phyloP scores from a whole-genome alignment of 2,888 invertebrate genomes.

The Fragum sueziense region DNA sequence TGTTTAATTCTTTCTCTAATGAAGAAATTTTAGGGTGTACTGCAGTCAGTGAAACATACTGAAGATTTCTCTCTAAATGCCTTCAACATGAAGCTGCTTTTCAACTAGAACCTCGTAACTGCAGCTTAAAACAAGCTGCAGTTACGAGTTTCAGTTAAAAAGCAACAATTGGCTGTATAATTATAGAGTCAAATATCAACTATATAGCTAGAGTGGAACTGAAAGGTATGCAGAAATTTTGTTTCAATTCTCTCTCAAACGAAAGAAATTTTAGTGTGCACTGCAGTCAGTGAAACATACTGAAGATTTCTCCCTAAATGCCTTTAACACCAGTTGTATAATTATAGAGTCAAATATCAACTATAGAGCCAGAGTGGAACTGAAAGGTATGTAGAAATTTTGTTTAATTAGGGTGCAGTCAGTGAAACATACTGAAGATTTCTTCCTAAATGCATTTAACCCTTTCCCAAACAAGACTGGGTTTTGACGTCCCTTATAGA shows the following conservation, averaged over 20 bases:
- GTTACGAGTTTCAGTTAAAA: too few relatives aligned
- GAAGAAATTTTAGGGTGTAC: too few relatives aligned
- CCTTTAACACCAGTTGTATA: slow-evolving; percentile 79
- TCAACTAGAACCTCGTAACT: too few relatives aligned
- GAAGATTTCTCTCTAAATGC: slow-evolving; percentile 73
- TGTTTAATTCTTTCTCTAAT: too few relatives aligned
- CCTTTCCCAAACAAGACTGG: too few relatives aligned
- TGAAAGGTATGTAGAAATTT: slow-evolving; percentile 72
- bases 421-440: slow-evolving; percentile 59
- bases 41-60: slow-evolving; percentile 40
- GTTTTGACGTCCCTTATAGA: too few relatives aligned
- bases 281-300: slow-evolving; percentile 42
- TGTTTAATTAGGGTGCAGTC: too few relatives aligned
- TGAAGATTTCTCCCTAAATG: slow-evolving; percentile 71
- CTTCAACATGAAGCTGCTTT: slow-evolving; percentile 79
- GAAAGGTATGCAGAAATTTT: slow-evolving; percentile 71
- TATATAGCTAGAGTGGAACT: slow-evolving; percentile 74
- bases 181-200: slow-evolving; percentile 71
- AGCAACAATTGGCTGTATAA: too few relatives aligned
- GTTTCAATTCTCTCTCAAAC: too few relatives aligned
- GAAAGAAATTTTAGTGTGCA: too few relatives aligned
- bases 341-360: slow-evolving; percentile 73
- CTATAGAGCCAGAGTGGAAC: slow-evolving; percentile 72
- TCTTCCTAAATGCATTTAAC: too few relatives aligned
- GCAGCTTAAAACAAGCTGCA: too few relatives aligned